Evolutionary conservation across 2,888 invertebrate genomes (phyloP).

Genomic region (Aphidius colemani): DNA sequence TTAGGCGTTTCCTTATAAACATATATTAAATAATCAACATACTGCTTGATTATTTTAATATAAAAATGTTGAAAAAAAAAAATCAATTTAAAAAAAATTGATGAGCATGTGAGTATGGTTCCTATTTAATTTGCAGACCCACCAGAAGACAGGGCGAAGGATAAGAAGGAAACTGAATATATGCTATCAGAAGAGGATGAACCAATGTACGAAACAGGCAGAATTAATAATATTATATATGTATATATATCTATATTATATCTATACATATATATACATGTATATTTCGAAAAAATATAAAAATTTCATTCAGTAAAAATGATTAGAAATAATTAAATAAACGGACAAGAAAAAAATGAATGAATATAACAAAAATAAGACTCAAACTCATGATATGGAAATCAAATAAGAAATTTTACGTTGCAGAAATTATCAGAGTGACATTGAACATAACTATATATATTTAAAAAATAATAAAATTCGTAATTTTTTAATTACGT

Average conservation of each 20-base stretch:
- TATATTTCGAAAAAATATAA: background rate
- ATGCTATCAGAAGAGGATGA: slow-evolving; percentile 54
- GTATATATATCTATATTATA: slow-evolving; percentile 7
- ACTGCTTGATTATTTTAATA: background rate
- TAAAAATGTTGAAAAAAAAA: too few species aligned
- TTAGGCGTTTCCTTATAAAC: too few species aligned
- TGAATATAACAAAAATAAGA: background rate
- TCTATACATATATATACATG: background rate
- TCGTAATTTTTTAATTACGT: slow-evolving; percentile 5
- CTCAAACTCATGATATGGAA: background rate
- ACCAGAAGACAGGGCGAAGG: slow-evolving; percentile 55
- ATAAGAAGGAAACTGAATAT: slow-evolving; percentile 53
- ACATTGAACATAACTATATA: slow-evolving; percentile 5
- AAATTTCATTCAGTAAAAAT: background rate
- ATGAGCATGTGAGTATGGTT: slow-evolving; percentile 36
- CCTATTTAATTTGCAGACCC: slow-evolving; percentile 52
- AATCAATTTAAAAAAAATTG: background rate
- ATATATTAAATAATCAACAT: background rate
- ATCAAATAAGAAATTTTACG: background rate
- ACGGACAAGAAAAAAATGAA: too few species aligned
- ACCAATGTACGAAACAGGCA: slow-evolving; percentile 51
- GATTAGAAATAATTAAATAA: background rate
- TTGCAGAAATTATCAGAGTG: slow-evolving; percentile 1
- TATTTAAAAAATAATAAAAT: slow-evolving; percentile 4
- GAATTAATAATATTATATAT: slow-evolving; percentile 5